A percentile compares a stretch with the other conserved stretches of the same genome.
phyloP scores from a whole-genome alignment of 2,113 vertebrate genomes.

The Trachemys scripta region DNA sequence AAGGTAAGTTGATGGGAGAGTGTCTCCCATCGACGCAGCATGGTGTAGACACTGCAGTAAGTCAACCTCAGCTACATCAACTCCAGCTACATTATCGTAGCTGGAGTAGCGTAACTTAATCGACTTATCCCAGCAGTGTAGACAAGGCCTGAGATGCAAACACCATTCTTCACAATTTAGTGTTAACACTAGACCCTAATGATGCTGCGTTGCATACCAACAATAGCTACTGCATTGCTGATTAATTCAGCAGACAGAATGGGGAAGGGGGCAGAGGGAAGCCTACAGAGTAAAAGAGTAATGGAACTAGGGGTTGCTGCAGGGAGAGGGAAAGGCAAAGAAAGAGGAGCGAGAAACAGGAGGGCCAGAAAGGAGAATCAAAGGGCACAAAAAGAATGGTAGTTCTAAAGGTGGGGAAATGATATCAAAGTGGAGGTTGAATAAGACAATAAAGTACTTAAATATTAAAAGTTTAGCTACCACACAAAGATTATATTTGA shows the following conservation, averaged over 20 bases:
- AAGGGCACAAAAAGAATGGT: not conserved
- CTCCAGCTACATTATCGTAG: no score
- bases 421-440: not conserved
- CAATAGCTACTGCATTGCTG: constrained; percentile 12
- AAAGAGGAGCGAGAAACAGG: not conserved
- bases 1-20: no score
- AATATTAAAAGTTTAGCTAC: not conserved
- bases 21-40: no score
- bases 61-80: no score
- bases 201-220: not conserved
- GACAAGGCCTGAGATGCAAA: not conserved
- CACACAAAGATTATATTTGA: not conserved
- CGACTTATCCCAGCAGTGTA: no score
- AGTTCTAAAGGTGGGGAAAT: not conserved
- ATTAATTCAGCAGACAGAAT: not conserved
- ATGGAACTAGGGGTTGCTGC: not conserved
- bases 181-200: not conserved
- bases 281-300: not conserved
- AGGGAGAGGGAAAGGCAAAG: not conserved
- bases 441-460: not conserved
- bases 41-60: no score
- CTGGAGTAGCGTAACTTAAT: no score
- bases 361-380: not conserved
- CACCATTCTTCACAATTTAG: not conserved
- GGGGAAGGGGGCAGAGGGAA: not conserved